Conservation (phyloP, 2,888 invertebrate genomes). For the Xylota sylvarum region DNA sequence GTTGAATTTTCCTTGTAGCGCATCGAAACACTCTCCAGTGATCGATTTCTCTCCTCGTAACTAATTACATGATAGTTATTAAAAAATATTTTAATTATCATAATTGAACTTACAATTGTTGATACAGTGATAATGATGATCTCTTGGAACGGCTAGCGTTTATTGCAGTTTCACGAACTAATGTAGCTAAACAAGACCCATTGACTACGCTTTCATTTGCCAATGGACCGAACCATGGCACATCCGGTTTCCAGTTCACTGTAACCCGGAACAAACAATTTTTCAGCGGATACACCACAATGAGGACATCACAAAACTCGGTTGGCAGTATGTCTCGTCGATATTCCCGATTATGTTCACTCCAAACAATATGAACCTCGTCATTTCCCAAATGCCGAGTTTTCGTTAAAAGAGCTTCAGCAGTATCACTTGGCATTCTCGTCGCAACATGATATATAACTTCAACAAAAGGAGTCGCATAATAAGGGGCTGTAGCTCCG, state of each 20-base stretch:
- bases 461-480: constrained; percentile 96
- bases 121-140: constrained; percentile 94
- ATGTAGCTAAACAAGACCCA: constrained; percentile 89
- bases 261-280: constrained; percentile 95
- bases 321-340: constrained; percentile 98
- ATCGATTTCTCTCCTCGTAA: constrained; percentile 95
- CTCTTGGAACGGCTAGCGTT: constrained; percentile 97
- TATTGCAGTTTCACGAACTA: constrained; percentile 95
- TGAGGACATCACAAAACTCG: constrained; percentile 99
- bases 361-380: constrained; percentile 99
- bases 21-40: constrained; percentile 92
- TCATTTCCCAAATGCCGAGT: constrained; percentile 98
- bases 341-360: constrained; percentile 98
- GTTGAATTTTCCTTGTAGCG: constrained; percentile 95
- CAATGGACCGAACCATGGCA: constrained; percentile 97
- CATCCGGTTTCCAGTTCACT: constrained; percentile 94
- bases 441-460: constrained; percentile 98
- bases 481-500: constrained; percentile 97
- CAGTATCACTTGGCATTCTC: constrained; percentile 95
- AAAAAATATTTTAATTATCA: constrained; percentile 6
- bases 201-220: constrained; percentile 93
- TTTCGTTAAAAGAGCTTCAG: constrained; percentile 95
- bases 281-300: constrained; percentile 96
- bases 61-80: constrained; percentile 85
- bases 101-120: constrained; percentile 91